phyloP scores from a whole-genome alignment of 2,888 invertebrate genomes.

The Branchellion lobata region DNA sequence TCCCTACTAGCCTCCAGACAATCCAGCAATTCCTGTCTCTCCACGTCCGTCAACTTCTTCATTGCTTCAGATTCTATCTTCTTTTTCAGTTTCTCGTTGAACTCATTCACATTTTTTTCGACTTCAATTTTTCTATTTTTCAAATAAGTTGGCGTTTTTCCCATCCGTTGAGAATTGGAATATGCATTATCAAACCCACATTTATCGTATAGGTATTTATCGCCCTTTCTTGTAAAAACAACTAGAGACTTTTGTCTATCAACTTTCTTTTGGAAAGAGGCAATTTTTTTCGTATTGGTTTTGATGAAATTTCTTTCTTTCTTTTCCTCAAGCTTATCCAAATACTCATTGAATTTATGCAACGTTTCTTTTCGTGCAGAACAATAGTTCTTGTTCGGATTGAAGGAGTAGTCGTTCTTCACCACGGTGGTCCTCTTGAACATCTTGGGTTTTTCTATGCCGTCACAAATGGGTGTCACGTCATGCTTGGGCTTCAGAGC shows the following conservation, averaged over 20 bases:
- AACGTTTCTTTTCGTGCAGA: not conserved
- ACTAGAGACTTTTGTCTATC: slow-evolving; percentile 12
- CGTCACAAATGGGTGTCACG: not conserved
- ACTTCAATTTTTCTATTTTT: not conserved
- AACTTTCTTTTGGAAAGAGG: not conserved
- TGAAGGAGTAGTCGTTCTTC: not conserved
- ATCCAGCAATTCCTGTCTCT: slow-evolving; percentile 27
- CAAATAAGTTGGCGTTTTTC: slow-evolving; percentile 24
- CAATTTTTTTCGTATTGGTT: not conserved
- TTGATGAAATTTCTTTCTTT: not conserved
- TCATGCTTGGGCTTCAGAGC: not conserved
- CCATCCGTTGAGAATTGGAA: slow-evolving; percentile 20
- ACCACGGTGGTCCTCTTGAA: not conserved
- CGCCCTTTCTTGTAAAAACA: slow-evolving; percentile 32
- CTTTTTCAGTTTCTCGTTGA: slow-evolving; percentile 25
- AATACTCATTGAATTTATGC: not conserved
- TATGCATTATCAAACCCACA: slow-evolving; percentile 15
- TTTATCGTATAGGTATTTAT: slow-evolving; percentile 12
- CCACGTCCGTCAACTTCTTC: slow-evolving; percentile 36
- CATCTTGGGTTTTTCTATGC: not conserved
- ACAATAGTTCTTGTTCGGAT: not conserved
- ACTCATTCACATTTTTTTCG: not conserved
- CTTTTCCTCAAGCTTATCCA: not conserved
- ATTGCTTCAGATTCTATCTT: slow-evolving; percentile 21
- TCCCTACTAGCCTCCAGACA: slow-evolving; percentile 23